A percentile compares a stretch with the other conserved stretches of the same genome.
Evolutionary conservation across 2,797 vertebrate species (phyloP).

Genomic region (Onychomys leucogaster): DNA sequence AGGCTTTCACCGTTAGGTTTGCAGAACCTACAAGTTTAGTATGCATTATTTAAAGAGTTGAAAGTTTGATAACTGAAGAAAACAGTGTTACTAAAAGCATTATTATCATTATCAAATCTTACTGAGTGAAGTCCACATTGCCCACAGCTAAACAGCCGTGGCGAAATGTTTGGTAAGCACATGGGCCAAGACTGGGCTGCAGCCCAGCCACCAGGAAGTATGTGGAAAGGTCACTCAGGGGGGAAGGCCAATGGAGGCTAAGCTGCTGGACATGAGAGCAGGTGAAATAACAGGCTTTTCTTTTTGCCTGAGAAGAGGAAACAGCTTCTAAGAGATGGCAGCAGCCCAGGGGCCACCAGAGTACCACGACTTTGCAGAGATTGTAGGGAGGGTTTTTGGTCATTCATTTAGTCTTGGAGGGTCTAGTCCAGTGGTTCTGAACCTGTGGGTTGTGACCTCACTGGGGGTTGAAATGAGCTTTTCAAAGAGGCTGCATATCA

Average conservation of each 20-base stretch:
- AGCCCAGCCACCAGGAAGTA: background rate
- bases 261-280: background rate
- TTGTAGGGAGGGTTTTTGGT: constrained; percentile 2
- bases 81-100: background rate
- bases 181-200: background rate
- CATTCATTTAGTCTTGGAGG: background rate
- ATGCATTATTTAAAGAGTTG: constrained; percentile 23
- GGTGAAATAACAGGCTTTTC: background rate
- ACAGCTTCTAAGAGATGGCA: background rate
- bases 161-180: background rate
- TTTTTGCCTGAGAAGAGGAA: background rate
- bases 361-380: constrained; percentile 4
- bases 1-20: too few relatives aligned
- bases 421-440: background rate
- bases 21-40: background rate
- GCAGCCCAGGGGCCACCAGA: background rate
- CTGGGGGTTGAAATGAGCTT: background rate
- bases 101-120: background rate
- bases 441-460: background rate
- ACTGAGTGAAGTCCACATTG: constrained; percentile 25
- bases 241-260: background rate
- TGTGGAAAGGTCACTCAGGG: background rate
- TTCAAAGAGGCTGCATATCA: background rate
- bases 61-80: constrained; percentile 48
- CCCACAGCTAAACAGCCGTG: background rate